Percentiles rank a stretch among this genome's conserved stretches.
phyloP scores from a whole-genome alignment of 2,888 invertebrate species.

The Macaria liturata region DNA sequence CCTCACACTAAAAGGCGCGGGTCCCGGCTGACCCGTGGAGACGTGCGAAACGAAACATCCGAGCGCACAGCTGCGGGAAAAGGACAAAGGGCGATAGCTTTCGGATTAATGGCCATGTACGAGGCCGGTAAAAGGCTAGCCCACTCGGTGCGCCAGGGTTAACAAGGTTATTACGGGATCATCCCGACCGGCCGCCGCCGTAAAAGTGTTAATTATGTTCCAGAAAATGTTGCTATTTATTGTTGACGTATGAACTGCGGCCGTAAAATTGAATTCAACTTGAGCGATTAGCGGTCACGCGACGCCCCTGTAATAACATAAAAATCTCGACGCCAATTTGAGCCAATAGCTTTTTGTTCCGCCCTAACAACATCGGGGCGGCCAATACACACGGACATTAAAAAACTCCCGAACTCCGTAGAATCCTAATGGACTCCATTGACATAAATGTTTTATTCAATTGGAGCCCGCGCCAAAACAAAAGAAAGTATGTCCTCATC shows the following conservation, averaged over 20 bases:
- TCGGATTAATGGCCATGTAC: conserved; percentile 82
- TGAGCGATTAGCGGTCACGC: conserved; percentile 23
- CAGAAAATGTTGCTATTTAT: conserved; percentile 69
- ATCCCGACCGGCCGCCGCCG: conserved; percentile 78
- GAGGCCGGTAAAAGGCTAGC: conserved; percentile 81
- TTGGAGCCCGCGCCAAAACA: conserved; percentile 74
- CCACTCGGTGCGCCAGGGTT: conserved; percentile 77
- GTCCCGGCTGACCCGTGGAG: conserved; percentile 74
- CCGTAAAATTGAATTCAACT: conserved; percentile 39
- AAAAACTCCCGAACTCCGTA: conserved; percentile 63
- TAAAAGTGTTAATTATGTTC: conserved; percentile 82
- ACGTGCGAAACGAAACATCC: conserved; percentile 67
- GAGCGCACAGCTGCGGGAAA: conserved; percentile 54
- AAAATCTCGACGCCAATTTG: conserved; percentile 32
- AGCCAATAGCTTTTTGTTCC: conserved; percentile 41
- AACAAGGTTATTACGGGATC: conserved; percentile 83
- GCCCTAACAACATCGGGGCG: conserved; percentile 40
- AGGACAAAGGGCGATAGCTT: conserved; percentile 78
- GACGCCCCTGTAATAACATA: conserved; percentile 28
- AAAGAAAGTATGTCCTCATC: conserved; percentile 75
- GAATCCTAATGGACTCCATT: conserved; percentile 76
- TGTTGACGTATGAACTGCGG: conserved; percentile 51
- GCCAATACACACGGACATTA: conserved; percentile 55
- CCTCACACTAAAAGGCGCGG: conserved; percentile 82
- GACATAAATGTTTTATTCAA: conserved; percentile 82